Base-by-base conservation (phyloP, 1,140 invertebrate genomes). In the Leptoteleia sp. region DNA sequence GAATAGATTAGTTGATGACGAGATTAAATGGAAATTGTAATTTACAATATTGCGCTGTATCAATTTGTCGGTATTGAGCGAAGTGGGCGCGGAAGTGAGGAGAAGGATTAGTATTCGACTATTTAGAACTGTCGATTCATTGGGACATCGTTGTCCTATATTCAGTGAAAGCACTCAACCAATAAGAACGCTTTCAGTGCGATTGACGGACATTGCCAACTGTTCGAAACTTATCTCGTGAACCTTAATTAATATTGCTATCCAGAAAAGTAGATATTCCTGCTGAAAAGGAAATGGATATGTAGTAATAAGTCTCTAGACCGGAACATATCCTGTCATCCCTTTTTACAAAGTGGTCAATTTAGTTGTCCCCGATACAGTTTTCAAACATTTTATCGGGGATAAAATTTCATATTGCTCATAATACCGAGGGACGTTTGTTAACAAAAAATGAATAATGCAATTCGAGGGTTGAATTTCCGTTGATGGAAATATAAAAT, bases 181-280 rank as follows among this genome's bases (percentile, higher is more conserved):
- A 80, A 70, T 70, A 80, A 83, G 76, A 73, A 82, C 81, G 82
- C 81, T 83, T 83, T 85, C 78, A 82, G 54, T 59, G 52, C 79
- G 73, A 84, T 83, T 80, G 83, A 71, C 81, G 70, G 73, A 80
- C 76, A 78, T 78, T 80, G 76, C 57, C 76, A 43, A 71, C 43
- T 73, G 71, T 76, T 82, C 61, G 78, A 48, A 84, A 78, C 78
- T 79, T 83, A 79, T 65, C 82, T 62, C 77, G 52, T 57, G 77
- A 81, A 42, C 55, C 54, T 62, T 82, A 80, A 84, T 84, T 84
- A 83, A 84, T 84, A 82, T 84, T 80, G 61, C 71, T 42, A 61
- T 76, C 27, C 73, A 48, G 33, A 73, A 73, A 73, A 55, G 48
- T 55, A 33, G 50, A 52, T 57, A 29, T 40, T 42, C 27, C 25